These are phyloP conservation scores for Drosophila eohydei DNA, from an alignment of 2,888 invertebrate species.

Conservation along the genomic window DNA sequence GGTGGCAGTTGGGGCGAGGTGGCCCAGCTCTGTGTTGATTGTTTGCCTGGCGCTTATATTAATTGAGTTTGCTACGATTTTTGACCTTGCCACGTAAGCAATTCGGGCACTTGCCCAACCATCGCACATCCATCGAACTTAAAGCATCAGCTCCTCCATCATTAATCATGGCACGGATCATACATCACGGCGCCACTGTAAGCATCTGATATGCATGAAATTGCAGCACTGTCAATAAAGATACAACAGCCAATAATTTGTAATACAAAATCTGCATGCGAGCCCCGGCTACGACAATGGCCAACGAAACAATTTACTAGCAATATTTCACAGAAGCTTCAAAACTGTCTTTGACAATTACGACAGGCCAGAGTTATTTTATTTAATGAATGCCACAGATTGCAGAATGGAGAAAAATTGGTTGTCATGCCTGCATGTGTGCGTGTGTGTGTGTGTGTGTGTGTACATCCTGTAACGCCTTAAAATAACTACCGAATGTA, in stretches of 20 bases:
- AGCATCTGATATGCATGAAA: conserved; percentile 73
- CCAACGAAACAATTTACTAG: conserved; percentile 67
- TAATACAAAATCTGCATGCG: conserved; percentile 67
- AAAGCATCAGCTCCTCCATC: conserved; percentile 38
- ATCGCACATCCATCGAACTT: conserved; percentile 5
- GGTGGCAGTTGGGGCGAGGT: not conserved
- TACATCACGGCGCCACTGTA: conserved; percentile 55
- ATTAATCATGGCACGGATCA: conserved; percentile 70
- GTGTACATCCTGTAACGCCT: conserved; percentile 57
- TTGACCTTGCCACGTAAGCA: conserved; percentile 72
- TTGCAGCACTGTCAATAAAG: conserved; percentile 75
- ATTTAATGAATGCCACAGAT: conserved; percentile 72
- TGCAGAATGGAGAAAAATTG: conserved; percentile 50
- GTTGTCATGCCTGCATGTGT: conserved; percentile 30
- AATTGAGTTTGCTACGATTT: conserved; percentile 74
- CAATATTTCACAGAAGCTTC: conserved; percentile 77
- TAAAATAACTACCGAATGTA: conserved; percentile 68
- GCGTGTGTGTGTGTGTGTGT: conserved; percentile 24
- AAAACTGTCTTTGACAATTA: conserved; percentile 81
- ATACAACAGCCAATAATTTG: conserved; percentile 65
- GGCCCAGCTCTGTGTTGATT: conserved; percentile 34
- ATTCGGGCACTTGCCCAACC: conserved; percentile 24
- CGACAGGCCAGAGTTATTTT: conserved; percentile 70
- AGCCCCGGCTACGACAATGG: not conserved
- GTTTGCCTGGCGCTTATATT: conserved; percentile 73